Evolutionary conservation across 1,140 invertebrate species (phyloP), one percentile per base, ranked within the genome.

Genomic region (Pinna nobilis): DNA sequence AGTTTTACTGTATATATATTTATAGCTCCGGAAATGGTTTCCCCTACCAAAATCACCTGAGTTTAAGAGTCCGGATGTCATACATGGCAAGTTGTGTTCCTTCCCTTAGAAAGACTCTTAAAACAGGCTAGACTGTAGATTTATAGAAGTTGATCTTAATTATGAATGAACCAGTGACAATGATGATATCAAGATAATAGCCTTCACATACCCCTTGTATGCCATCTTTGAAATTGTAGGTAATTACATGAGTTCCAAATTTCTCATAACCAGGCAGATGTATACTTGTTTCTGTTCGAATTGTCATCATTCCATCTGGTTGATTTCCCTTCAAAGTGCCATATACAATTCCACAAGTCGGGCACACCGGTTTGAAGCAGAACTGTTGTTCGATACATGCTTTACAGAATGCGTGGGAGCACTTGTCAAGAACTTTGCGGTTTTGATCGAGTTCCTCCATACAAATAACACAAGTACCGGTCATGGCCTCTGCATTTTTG

Each of bases 161-260:
- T n/a, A n/a, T n/a, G n/a, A n/a, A n/a, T n/a, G n/a, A n/a, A n/a
- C n/a, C n/a, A n/a, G n/a, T n/a, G n/a, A n/a, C n/a, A n/a, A n/a
- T n/a, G n/a, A n/a, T n/a, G n/a, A n/a, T n/a, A n/a, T n/a, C n/a
- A n/a, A n/a, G n/a, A n/a, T n/a, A n/a, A n/a, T n/a, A n/a, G n/a
- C n/a, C n/a, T n/a, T n/a, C n/a, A 55, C 73, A 74, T 77, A 86
- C 84, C 76, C 77, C 77, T 79, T 87, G 85, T 30, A 67, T 69
- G 11, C 84, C 85, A 70, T 74, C 55, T 11, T 65, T 71, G 66
- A 87, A 82, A 5, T 44, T 61, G 64, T 87, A 87, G 2, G 13
- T 75, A 25, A 87, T 83, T 3, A 78, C 59, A 44, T 81, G 78
- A 7, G 71, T 64, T 25, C 79, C 79, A 63, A 51, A 47, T 32